Percentiles rank a stretch among this genome's conserved stretches.
Evolutionary conservation across 2,113 vertebrate species (phyloP).

Genomic region (Pluvialis apricaria): DNA sequence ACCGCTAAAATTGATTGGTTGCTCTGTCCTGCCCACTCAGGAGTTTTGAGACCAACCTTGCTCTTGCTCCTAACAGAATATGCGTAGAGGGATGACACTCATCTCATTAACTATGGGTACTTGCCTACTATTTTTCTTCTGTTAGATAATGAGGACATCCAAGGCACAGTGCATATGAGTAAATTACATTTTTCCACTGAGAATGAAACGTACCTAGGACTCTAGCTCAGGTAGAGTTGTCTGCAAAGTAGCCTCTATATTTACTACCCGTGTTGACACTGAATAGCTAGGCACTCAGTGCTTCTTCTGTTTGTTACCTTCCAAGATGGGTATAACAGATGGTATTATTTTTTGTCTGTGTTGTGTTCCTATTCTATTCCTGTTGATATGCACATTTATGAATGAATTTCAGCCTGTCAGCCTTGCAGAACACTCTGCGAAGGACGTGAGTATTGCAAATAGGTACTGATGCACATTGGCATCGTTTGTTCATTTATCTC

Average conservation of each 20-base stretch:
- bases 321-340: neutral
- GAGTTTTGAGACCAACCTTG: neutral
- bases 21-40: neutral
- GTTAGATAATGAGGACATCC: neutral
- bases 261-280: neutral
- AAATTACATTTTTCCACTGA: neutral
- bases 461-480: neutral
- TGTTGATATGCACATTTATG: neutral
- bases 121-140: neutral
- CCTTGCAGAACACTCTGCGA: neutral
- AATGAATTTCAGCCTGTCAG: constrained; percentile 29
- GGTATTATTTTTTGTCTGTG: neutral
- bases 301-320: neutral
- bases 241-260: neutral
- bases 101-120: neutral
- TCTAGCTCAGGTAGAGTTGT: neutral
- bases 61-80: neutral
- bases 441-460: neutral
- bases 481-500: neutral
- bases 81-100: neutral
- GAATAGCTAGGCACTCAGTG: neutral
- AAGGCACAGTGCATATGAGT: neutral
- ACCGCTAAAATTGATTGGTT: neutral
- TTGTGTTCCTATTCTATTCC: neutral
- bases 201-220: neutral